Conservation (phyloP, 2,113 vertebrate species). For the Cromileptes altivelis region DNA sequence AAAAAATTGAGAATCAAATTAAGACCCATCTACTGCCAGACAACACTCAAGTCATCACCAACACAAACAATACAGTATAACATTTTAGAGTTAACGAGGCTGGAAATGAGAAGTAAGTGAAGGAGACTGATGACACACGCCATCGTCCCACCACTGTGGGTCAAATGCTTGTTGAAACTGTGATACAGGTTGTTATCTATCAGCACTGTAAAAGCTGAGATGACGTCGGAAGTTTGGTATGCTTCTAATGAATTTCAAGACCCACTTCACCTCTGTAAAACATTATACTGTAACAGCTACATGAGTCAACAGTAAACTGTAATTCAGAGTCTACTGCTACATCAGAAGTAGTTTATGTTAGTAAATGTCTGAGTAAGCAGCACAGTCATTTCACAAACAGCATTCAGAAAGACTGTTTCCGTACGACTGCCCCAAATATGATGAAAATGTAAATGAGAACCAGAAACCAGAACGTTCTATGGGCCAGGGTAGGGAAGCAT, state of each 20-base stretch:
- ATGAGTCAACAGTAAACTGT: slow-evolving; percentile 24
- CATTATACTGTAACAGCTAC: slow-evolving; percentile 58
- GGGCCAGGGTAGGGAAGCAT: slow-evolving; percentile 44
- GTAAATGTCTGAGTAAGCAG: slow-evolving; percentile 24
- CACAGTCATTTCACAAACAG: slow-evolving; percentile 53
- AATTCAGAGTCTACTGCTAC: slow-evolving; percentile 4
- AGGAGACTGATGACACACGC: slow-evolving; percentile 4
- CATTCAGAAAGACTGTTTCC: slow-evolving; percentile 54
- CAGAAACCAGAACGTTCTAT: not conserved
- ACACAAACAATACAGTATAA: slow-evolving; percentile 68
- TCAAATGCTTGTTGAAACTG: not conserved
- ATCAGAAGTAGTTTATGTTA: slow-evolving; percentile 8
- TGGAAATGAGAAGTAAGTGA: not conserved
- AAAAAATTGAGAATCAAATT: slow-evolving; percentile 74
- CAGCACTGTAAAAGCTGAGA: not conserved
- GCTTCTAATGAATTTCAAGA: not conserved
- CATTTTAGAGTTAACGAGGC: slow-evolving; percentile 45
- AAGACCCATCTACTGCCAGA: slow-evolving; percentile 53
- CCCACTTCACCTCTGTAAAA: slow-evolving; percentile 52
- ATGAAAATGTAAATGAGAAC: not conserved
- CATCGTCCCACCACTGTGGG: not conserved
- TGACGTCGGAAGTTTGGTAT: not conserved
- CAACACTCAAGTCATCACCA: slow-evolving; percentile 54
- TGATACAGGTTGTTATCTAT: not conserved
- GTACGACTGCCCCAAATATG: slow-evolving; percentile 29